These are phyloP conservation scores for Agrypnia vestita DNA, from an alignment of 1,140 invertebrate genomes.

Conservation along the genomic window DNA sequence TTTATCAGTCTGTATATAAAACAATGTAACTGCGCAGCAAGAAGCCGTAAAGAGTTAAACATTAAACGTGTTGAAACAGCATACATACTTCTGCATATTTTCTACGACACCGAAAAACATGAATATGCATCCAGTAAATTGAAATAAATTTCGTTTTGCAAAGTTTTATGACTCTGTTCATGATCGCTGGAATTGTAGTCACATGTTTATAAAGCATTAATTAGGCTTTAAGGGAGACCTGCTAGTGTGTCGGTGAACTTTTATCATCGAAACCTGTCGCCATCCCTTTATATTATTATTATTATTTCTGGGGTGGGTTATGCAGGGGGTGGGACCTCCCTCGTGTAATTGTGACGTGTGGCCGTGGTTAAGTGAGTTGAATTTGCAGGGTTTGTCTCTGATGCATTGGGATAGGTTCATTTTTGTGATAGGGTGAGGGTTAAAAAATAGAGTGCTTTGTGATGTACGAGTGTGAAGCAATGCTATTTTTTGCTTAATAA, in stretches of 20 bases:
- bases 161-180: not conserved
- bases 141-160: slow-evolving; percentile 2
- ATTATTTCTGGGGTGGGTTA: slow-evolving; percentile 25
- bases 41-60: too few relatives aligned
- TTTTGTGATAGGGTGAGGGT: slow-evolving; percentile 22
- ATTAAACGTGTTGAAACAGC: too few relatives aligned
- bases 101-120: not conserved
- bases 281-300: slow-evolving; percentile 44
- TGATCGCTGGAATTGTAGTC: slow-evolving; percentile 2
- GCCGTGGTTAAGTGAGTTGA: slow-evolving; percentile 46
- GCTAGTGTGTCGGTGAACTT: slow-evolving; percentile 37
- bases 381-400: slow-evolving; percentile 38
- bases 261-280: slow-evolving; percentile 53
- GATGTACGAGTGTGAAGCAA: slow-evolving; percentile 11
- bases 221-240: not conserved
- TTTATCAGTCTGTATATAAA: too few relatives aligned
- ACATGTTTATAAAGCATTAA: slow-evolving; percentile 5
- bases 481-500: too few relatives aligned
- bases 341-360: slow-evolving; percentile 59
- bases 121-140: not conserved
- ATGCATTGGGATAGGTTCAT: slow-evolving; percentile 51
- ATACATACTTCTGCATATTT: not conserved
- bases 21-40: too few relatives aligned
- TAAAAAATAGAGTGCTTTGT: slow-evolving; percentile 11
- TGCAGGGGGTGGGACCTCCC: slow-evolving; percentile 36